phyloP scores from a whole-genome alignment of 2,113 vertebrate species.

The Indicator indicator region DNA sequence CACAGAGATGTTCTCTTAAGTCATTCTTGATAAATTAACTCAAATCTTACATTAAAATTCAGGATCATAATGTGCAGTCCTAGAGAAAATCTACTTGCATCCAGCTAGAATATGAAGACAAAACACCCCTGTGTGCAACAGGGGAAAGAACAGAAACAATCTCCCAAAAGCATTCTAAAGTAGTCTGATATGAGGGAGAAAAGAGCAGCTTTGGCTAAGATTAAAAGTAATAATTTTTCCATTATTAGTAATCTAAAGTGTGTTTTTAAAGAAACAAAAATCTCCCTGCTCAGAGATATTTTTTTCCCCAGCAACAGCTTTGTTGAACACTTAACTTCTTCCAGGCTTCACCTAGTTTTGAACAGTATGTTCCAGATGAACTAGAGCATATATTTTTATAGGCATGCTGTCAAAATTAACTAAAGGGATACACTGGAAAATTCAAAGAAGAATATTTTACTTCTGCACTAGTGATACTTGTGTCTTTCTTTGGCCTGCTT shows the following conservation, averaged over 20 bases:
- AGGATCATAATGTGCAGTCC: background rate
- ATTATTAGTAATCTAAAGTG: background rate
- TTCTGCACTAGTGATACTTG: background rate
- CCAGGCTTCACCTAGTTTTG: conserved; percentile 31
- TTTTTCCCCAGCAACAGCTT: background rate
- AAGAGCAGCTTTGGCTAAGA: background rate
- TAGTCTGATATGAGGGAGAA: background rate
- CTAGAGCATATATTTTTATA: conserved; percentile 42
- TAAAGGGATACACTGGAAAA: conserved; percentile 7
- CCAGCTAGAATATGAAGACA: background rate
- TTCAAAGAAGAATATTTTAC: background rate
- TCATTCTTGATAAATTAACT: background rate
- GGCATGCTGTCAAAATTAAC: conserved; percentile 53
- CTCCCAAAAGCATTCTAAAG: background rate
- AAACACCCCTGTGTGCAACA: background rate
- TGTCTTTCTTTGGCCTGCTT: background rate
- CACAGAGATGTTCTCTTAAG: background rate
- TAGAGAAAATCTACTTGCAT: background rate
- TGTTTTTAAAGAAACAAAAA: background rate
- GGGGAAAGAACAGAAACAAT: background rate
- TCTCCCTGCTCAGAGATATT: background rate
- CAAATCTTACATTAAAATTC: background rate
- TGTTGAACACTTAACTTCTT: background rate
- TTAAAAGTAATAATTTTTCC: background rate
- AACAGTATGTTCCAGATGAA: conserved; percentile 52